A percentile compares a stretch with the other conserved stretches of the same genome.
Evolutionary conservation across 2,113 vertebrate species (phyloP).

Genomic region (Hydrolagus affinis): DNA sequence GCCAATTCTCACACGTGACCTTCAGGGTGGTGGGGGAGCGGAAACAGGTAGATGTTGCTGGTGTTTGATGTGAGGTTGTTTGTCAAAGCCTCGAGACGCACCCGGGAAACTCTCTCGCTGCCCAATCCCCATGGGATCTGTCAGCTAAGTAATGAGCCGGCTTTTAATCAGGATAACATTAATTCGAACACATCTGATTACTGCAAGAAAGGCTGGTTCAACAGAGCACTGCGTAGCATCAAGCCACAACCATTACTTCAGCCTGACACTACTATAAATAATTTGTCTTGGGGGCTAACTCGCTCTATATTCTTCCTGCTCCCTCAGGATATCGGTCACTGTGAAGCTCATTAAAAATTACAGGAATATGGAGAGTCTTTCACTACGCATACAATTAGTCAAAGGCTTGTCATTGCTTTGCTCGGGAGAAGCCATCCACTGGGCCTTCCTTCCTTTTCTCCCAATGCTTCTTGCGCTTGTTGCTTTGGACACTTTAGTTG

Average conservation of each 20-base stretch:
- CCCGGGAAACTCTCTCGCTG: neutral
- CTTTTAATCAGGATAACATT: conserved; percentile 14
- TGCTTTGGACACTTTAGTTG: neutral
- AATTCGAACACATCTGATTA: conserved; percentile 30
- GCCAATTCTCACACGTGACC: neutral
- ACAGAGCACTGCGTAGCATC: conserved; percentile 12
- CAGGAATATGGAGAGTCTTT: neutral
- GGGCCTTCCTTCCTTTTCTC: neutral
- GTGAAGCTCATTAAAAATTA: conserved; percentile 14
- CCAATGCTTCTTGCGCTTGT: too few species aligned
- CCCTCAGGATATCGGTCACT: conserved; percentile 9
- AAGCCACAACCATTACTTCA: conserved; percentile 3
- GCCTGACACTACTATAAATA: conserved; percentile 5
- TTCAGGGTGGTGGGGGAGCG: too few species aligned
- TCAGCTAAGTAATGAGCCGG: conserved; percentile 19
- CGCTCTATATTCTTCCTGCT: neutral
- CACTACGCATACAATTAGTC: conserved; percentile 13
- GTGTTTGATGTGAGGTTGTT: conserved; percentile 8
- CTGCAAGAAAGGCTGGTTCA: conserved; percentile 20
- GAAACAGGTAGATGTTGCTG: neutral
- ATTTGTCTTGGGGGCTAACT: conserved; percentile 9
- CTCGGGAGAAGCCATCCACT: neutral
- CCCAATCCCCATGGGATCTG: neutral
- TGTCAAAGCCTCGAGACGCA: conserved; percentile 8
- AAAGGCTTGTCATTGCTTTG: neutral